phyloP scores from a whole-genome alignment of 2,888 invertebrate species.

The Marronus borbonicus region DNA sequence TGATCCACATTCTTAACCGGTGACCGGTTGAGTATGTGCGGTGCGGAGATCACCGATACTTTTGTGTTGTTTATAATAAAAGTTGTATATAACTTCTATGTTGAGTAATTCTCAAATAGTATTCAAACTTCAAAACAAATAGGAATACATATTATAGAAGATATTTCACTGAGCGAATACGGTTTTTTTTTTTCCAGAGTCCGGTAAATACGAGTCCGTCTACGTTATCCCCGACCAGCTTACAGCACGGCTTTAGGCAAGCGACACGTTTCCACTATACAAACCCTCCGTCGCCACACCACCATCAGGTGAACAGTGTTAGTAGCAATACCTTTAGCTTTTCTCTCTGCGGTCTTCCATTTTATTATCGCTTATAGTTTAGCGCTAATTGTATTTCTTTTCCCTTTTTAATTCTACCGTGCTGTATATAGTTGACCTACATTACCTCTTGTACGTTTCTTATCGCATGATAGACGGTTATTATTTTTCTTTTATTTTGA shows the following conservation, averaged over 20 bases:
- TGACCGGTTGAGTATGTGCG: too few species aligned
- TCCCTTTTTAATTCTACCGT: constrained; percentile 51
- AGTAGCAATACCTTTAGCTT: neutral
- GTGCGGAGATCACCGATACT: too few species aligned
- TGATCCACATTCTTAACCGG: too few species aligned
- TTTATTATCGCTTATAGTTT: neutral
- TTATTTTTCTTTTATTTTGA: constrained; percentile 57
- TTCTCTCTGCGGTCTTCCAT: constrained; percentile 7
- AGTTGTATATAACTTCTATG: neutral
- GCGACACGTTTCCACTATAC: constrained; percentile 68
- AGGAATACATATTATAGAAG: too few species aligned
- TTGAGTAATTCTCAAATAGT: neutral
- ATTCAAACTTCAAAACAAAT: neutral
- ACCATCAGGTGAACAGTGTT: constrained; percentile 56
- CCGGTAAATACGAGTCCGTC: constrained; percentile 81
- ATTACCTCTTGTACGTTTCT: constrained; percentile 16
- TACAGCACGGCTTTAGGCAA: constrained; percentile 71
- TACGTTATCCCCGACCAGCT: constrained; percentile 80
- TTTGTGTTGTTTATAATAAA: too few species aligned
- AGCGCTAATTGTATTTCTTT: constrained; percentile 31
- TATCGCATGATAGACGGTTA: constrained; percentile 48
- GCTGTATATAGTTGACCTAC: neutral
- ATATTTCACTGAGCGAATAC: neutral
- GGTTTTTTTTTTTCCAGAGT: constrained; percentile 70
- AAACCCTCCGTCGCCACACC: constrained; percentile 58